phyloP scores from a whole-genome alignment of 2,113 vertebrate species.

The Merops nubicus region DNA sequence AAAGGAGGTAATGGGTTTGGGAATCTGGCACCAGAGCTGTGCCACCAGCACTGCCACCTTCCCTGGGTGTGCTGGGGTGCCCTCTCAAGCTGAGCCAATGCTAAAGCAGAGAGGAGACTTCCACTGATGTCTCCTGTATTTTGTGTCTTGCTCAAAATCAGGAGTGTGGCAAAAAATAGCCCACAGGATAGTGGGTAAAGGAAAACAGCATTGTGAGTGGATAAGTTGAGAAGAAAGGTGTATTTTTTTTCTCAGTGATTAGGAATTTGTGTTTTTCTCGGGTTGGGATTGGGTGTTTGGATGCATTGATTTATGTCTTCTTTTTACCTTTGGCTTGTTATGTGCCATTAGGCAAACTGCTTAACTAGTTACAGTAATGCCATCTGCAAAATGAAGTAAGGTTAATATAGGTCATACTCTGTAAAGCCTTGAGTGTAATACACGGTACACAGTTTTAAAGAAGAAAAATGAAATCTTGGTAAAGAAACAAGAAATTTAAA shows the following conservation, averaged over 20 bases:
- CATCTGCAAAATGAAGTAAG: constrained; percentile 7
- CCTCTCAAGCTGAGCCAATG: neutral
- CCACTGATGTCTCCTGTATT: neutral
- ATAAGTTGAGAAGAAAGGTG: neutral
- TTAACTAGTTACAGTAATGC: neutral
- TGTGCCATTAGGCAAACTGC: neutral
- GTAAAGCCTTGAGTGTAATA: neutral
- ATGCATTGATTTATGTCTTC: neutral
- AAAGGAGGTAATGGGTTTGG: neutral
- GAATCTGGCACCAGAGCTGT: neutral
- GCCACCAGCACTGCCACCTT: neutral
- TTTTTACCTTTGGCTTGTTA: neutral
- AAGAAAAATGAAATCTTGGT: neutral
- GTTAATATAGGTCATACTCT: neutral
- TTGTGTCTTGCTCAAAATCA: neutral
- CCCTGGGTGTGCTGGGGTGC: neutral
- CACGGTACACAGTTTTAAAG: neutral
- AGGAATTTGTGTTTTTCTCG: too few species aligned
- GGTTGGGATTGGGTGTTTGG: neutral
- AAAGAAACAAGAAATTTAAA: neutral
- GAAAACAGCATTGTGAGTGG: neutral
- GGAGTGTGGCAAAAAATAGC: neutral
- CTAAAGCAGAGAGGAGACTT: neutral
- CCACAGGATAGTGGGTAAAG: neutral
- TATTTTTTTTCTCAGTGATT: neutral